Evolutionary conservation across 2,888 invertebrate species (phyloP).

Genomic region (Drosophila melanocephala): DNA sequence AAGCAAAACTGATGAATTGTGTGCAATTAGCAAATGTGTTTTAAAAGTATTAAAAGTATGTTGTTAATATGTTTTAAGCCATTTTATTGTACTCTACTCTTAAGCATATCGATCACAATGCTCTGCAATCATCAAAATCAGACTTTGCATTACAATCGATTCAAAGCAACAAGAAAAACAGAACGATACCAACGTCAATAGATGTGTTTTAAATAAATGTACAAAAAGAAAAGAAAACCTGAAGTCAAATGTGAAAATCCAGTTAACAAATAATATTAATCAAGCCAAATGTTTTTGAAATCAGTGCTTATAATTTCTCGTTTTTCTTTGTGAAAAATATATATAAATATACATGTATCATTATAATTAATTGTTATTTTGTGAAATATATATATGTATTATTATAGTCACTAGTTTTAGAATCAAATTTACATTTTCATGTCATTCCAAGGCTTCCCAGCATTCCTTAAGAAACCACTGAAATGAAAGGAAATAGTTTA

Average conservation of each 20-base stretch:
- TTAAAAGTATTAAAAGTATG: slow-evolving; percentile 7
- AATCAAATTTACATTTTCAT: slow-evolving; percentile 13
- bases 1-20: slow-evolving; percentile 44
- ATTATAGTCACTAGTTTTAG: slow-evolving; percentile 9
- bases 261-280: slow-evolving; percentile 47
- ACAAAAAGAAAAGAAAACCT: slow-evolving; percentile 9
- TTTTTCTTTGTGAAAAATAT: background rate
- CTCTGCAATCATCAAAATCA: background rate
- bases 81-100: slow-evolving; percentile 5
- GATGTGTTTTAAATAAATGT: slow-evolving; percentile 17
- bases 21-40: slow-evolving; percentile 43
- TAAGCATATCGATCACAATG: background rate
- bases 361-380: background rate
- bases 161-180: background rate
- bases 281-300: slow-evolving; percentile 14
- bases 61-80: slow-evolving; percentile 15
- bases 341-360: background rate
- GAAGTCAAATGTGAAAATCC: slow-evolving; percentile 16
- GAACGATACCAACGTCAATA: slow-evolving; percentile 45
- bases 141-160: slow-evolving; percentile 1
- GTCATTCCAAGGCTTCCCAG: slow-evolving; percentile 16
- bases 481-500: background rate
- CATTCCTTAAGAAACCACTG: slow-evolving; percentile 12
- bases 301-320: slow-evolving; percentile 5
- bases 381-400: background rate